A percentile compares a stretch with the other conserved stretches of the same genome.
These are phyloP conservation scores for Lanistes nyassanus DNA, from an alignment of 1,140 invertebrate species.

Conservation along the genomic window DNA sequence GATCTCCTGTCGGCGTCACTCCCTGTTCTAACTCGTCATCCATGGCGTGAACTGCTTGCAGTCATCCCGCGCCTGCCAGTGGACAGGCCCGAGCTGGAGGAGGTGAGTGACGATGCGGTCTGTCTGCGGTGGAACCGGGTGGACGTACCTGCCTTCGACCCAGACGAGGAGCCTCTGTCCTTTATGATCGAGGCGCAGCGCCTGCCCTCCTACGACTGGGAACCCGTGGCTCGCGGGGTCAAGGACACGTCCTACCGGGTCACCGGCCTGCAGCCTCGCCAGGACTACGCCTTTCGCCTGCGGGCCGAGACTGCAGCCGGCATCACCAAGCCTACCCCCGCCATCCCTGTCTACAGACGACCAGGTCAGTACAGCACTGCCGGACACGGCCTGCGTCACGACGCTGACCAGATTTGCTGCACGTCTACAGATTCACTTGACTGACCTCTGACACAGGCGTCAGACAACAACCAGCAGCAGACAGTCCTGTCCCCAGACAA, in stretches of 20 bases:
- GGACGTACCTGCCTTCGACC: conserved; percentile 50
- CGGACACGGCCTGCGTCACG: neutral
- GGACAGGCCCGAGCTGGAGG: conserved; percentile 44
- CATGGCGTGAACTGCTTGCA: too few species aligned
- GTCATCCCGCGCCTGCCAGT: conserved; percentile 52
- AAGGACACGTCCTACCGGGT: conserved; percentile 46
- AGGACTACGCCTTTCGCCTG: conserved; percentile 56
- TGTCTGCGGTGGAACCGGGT: conserved; percentile 51
- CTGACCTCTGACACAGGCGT: too few species aligned
- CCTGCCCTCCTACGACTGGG: conserved; percentile 57
- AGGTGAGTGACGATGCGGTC: conserved; percentile 49
- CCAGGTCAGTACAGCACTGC: conserved; percentile 58
- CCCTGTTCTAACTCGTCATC: too few species aligned
- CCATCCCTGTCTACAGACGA: conserved; percentile 53
- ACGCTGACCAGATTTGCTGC: too few species aligned
- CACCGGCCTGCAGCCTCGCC: conserved; percentile 43
- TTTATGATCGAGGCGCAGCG: conserved; percentile 59
- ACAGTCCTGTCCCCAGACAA: too few species aligned
- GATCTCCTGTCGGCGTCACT: too few species aligned
- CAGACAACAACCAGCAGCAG: too few species aligned
- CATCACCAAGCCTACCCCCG: conserved; percentile 49
- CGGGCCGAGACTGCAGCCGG: conserved; percentile 54
- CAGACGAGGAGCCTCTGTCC: conserved; percentile 50
- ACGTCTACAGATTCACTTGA: too few species aligned
- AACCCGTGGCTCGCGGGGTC: conserved; percentile 50